Percentiles rank a stretch among this genome's conserved stretches.
Evolutionary conservation across 2,113 vertebrate genomes (phyloP).

Genomic region (Trematomus loennbergii): DNA sequence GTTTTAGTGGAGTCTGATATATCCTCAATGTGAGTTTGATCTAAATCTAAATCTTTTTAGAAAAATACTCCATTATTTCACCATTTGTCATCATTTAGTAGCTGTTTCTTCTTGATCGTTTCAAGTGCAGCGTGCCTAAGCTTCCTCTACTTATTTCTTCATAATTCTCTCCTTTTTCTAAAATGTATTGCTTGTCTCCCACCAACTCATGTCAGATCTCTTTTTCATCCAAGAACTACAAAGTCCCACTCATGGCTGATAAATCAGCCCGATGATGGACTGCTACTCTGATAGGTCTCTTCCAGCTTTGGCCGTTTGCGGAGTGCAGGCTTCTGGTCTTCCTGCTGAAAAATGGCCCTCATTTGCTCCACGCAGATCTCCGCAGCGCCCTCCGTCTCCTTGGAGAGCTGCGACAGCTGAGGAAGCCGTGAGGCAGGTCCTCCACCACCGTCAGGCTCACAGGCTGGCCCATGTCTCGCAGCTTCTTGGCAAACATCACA

Average conservation of each 20-base stretch:
- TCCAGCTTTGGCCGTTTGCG: conserved; percentile 23
- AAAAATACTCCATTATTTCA: conserved; percentile 4
- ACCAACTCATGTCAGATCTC: neutral
- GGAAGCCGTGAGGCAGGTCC: conserved; percentile 92
- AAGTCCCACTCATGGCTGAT: neutral
- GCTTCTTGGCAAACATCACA: conserved; percentile 90
- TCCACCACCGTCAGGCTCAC: conserved; percentile 88
- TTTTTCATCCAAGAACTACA: neutral
- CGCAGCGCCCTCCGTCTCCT: conserved; percentile 85
- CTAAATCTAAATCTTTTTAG: neutral
- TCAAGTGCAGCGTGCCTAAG: conserved; percentile 37
- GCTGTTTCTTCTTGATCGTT: neutral
- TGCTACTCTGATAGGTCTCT: conserved; percentile 4
- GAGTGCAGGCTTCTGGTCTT: neutral
- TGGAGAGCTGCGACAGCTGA: conserved; percentile 87
- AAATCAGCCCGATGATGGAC: conserved; percentile 5
- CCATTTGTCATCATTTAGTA: neutral
- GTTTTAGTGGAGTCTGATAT: neutral
- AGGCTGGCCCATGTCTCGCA: conserved; percentile 83
- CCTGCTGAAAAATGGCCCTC: conserved; percentile 79
- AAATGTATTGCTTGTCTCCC: neutral
- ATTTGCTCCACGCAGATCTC: conserved; percentile 84
- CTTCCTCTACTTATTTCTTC: neutral
- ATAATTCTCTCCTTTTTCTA: neutral
- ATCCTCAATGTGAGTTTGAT: neutral